These are phyloP conservation scores for Thunnus albacares DNA, from an alignment of 2,797 vertebrate genomes.

Conservation along the genomic window DNA sequence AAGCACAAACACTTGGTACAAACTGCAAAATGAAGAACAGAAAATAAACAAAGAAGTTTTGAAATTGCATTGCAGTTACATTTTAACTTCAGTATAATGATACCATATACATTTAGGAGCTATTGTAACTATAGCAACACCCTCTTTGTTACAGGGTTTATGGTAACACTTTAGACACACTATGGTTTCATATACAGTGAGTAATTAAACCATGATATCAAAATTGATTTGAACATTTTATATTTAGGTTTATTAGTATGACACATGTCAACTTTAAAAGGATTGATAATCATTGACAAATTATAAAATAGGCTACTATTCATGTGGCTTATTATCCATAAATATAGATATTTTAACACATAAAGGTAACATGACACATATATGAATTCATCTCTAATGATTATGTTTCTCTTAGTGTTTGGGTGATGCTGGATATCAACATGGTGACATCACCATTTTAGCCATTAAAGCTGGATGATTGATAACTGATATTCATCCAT, in stretches of 20 bases:
- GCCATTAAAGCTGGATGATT: neutral
- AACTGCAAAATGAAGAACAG: constrained; percentile 82
- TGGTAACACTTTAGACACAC: too few relatives aligned
- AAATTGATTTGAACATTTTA: neutral
- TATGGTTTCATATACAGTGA: neutral
- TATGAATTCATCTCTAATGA: neutral
- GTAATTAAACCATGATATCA: neutral
- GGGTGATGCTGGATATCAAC: neutral
- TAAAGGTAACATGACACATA: neutral
- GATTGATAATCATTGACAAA: neutral
- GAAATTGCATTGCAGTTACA: neutral
- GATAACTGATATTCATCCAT: neutral
- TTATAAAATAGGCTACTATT: neutral
- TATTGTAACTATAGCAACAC: neutral
- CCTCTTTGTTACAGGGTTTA: neutral
- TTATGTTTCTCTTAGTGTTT: neutral
- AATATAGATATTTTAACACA: neutral
- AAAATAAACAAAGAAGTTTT: neutral
- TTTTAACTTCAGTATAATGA: neutral
- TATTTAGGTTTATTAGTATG: neutral
- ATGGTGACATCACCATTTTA: neutral
- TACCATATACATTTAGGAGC: neutral
- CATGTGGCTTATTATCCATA: neutral
- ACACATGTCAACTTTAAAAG: neutral
- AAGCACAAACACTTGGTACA: constrained; percentile 94